Evolutionary conservation across 2,888 invertebrate species (phyloP).

Genomic region (Phyllotreta striolata): DNA sequence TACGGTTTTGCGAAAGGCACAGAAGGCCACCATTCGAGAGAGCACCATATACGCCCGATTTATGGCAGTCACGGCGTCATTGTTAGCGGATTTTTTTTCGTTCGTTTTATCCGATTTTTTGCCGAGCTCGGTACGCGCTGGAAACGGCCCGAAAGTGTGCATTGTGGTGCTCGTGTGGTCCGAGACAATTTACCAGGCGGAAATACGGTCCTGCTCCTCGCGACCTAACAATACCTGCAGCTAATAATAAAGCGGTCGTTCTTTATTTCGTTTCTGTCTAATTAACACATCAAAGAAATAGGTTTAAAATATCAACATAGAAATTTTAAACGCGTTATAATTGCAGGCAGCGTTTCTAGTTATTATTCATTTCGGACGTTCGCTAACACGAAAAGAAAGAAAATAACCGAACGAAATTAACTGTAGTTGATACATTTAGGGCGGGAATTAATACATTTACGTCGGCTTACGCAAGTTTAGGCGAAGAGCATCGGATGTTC

Average conservation of each 20-base stretch:
- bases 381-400: neutral
- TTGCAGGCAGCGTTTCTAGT: conserved; percentile 2
- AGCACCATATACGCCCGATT: conserved; percentile 54
- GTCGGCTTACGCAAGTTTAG: too few relatives aligned
- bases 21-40: conserved; percentile 48
- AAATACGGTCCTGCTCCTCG: too few relatives aligned
- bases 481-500: conserved; percentile 11
- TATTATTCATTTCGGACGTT: neutral
- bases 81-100: conserved; percentile 51
- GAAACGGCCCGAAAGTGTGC: conserved; percentile 18
- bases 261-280: conserved; percentile 13
- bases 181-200: too few relatives aligned
- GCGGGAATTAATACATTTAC: too few relatives aligned
- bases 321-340: conserved; percentile 16
- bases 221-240: neutral
- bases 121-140: conserved; percentile 18
- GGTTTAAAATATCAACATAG: conserved; percentile 1
- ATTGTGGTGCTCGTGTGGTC: conserved; percentile 27
- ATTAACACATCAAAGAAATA: conserved; percentile 15
- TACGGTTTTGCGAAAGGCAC: conserved; percentile 56
- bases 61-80: conserved; percentile 56
- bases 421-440: neutral
- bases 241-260: neutral
- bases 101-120: too few relatives aligned
- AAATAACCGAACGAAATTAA: neutral